A percentile compares a stretch with the other conserved stretches of the same genome.
Evolutionary conservation across 2,888 invertebrate genomes (phyloP).

Genomic region (Erebia aethiops): DNA sequence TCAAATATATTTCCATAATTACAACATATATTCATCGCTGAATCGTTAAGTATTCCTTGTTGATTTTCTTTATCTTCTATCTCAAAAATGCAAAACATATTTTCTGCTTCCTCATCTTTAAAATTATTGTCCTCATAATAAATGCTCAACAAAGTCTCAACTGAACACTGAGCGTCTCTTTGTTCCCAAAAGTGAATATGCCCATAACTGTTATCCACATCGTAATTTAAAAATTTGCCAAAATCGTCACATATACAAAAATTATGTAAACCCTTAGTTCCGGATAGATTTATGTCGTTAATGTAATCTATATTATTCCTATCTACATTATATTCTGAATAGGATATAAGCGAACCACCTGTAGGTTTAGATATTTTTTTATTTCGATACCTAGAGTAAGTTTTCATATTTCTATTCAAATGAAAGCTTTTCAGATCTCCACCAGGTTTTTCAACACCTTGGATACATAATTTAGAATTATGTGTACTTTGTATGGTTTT

Average conservation of each 20-base stretch:
- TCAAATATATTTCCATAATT: constrained; percentile 13
- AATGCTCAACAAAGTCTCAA: constrained; percentile 57
- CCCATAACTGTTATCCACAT: constrained; percentile 53
- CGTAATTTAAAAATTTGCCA: constrained; percentile 57
- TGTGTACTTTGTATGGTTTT: constrained; percentile 36
- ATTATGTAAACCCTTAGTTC: constrained; percentile 33
- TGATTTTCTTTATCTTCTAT: background rate
- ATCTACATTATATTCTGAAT: constrained; percentile 37
- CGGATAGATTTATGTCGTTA: constrained; percentile 33
- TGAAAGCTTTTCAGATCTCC: constrained; percentile 44
- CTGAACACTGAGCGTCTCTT: constrained; percentile 45
- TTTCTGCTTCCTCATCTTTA: constrained; percentile 17
- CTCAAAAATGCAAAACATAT: background rate
- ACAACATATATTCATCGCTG: constrained; percentile 21
- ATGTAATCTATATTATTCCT: constrained; percentile 32
- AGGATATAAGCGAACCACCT: constrained; percentile 7
- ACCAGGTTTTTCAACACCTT: constrained; percentile 72
- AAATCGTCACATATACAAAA: constrained; percentile 70
- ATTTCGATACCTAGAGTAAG: constrained; percentile 52
- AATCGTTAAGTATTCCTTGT: background rate
- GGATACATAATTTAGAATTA: constrained; percentile 60
- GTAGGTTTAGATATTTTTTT: constrained; percentile 15
- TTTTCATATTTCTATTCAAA: constrained; percentile 46
- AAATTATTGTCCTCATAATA: constrained; percentile 54
- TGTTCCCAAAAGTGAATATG: constrained; percentile 67